A percentile compares a stretch with the other conserved stretches of the same genome.
These are phyloP conservation scores for Neodontobutis hainanensis DNA, from an alignment of 2,113 vertebrate species.

Conservation along the genomic window DNA sequence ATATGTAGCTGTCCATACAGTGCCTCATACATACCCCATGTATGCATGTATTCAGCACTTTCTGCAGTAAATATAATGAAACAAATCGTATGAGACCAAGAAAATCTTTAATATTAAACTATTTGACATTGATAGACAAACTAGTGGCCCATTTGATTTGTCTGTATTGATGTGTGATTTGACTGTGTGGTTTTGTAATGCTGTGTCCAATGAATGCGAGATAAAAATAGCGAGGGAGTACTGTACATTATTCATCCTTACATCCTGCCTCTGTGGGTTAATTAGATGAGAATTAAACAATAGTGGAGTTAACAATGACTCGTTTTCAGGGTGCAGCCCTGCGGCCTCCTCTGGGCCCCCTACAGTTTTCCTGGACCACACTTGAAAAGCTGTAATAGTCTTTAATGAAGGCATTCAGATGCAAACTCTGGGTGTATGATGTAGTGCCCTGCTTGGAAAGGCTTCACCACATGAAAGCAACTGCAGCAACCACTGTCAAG, in stretches of 20 bases:
- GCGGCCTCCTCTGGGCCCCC: background rate
- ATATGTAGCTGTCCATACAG: too few species aligned
- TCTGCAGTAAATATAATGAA: too few species aligned
- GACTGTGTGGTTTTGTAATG: conserved; percentile 19
- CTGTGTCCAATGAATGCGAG: conserved; percentile 13
- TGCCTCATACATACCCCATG: too few species aligned
- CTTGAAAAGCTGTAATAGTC: conserved; percentile 12
- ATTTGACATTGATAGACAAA: background rate
- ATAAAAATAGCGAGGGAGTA: conserved; percentile 21
- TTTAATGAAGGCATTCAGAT: conserved; percentile 66
- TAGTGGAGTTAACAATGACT: conserved; percentile 26
- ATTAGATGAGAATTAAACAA: conserved; percentile 50
- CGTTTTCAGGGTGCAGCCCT: conserved; percentile 1
- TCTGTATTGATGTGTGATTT: conserved; percentile 24
- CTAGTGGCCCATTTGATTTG: conserved; percentile 5
- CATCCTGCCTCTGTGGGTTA: conserved; percentile 35
- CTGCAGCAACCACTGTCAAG: conserved; percentile 74
- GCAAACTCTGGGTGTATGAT: conserved; percentile 80
- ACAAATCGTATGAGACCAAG: too few species aligned
- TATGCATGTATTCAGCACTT: too few species aligned
- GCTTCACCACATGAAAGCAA: conserved; percentile 80
- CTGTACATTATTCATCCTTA: conserved; percentile 40
- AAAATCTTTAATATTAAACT: too few species aligned
- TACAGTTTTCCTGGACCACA: conserved; percentile 1
- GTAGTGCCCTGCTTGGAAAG: conserved; percentile 73